phyloP scores from a whole-genome alignment of 1,140 invertebrate genomes.

The Formica selysi region DNA sequence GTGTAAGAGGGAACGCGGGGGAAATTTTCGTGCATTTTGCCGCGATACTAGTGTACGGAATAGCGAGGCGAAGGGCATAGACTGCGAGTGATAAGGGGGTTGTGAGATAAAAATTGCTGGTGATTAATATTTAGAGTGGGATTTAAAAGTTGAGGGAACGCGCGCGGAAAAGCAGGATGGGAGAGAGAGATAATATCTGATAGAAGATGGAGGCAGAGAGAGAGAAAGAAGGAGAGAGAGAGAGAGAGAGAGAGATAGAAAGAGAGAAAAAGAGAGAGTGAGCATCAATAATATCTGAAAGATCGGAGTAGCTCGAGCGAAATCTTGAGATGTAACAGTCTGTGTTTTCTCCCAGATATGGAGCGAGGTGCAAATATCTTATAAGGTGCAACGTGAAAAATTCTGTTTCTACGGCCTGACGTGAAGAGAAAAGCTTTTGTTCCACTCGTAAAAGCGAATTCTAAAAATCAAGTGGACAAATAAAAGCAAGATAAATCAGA shows the following conservation, averaged over 20 bases:
- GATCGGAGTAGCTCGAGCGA: not conserved
- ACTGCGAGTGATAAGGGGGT: not conserved
- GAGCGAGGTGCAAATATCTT: constrained; percentile 16
- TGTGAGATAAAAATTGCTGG: not conserved
- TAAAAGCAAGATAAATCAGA: no score
- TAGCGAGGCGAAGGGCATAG: not conserved
- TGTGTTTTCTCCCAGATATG: constrained; percentile 26
- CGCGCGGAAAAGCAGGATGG: constrained; percentile 4
- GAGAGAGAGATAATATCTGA: constrained; percentile 1
- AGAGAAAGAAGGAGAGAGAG: no score
- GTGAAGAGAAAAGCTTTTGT: not conserved
- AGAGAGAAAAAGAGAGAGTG: not conserved
- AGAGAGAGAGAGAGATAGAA: not conserved
- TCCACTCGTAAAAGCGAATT: no score
- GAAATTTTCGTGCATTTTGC: not conserved
- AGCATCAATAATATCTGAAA: not conserved
- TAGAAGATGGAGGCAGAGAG: not conserved
- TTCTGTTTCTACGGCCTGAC: no score
- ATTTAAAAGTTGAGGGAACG: constrained; percentile 19
- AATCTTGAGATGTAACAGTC: not conserved
- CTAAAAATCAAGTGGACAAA: no score
- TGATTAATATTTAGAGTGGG: constrained; percentile 18
- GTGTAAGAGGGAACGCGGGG: not conserved
- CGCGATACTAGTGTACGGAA: not conserved
- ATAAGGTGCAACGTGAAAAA: constrained; percentile 10